A percentile compares a stretch with the other conserved stretches of the same genome.
These are phyloP conservation scores for Eupithecia insigniata DNA, from an alignment of 2,888 invertebrate species.

Conservation along the genomic window DNA sequence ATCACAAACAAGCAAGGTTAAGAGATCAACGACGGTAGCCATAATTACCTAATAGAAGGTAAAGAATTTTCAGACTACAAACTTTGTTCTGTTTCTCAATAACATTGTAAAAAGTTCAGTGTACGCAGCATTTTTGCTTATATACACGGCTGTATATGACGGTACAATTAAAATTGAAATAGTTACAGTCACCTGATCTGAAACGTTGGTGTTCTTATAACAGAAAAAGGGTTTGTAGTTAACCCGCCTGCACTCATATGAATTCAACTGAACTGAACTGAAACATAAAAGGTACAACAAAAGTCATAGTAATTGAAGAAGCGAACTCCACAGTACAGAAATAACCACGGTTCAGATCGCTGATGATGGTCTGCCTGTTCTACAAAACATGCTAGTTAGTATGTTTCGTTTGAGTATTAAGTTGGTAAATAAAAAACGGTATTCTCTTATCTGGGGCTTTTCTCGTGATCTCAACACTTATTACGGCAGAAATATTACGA, in stretches of 20 bases:
- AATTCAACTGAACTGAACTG: not conserved
- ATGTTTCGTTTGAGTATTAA: no score
- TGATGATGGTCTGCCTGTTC: not conserved
- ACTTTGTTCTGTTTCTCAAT: constrained; percentile 5
- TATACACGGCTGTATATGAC: not conserved
- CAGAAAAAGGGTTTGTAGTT: no score
- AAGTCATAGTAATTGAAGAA: no score
- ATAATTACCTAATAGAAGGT: not conserved
- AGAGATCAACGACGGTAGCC: not conserved
- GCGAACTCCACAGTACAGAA: no score
- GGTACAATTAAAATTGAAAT: not conserved
- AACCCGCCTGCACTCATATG: no score
- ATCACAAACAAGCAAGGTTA: not conserved
- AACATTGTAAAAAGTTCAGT: constrained; percentile 21
- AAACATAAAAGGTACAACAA: not conserved
- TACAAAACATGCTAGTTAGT: not conserved
- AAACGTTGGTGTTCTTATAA: not conserved
- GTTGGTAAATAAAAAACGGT: no score
- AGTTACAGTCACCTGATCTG: not conserved
- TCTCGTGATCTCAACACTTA: no score
- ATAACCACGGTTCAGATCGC: not conserved
- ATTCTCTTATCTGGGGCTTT: no score
- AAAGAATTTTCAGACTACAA: not conserved
- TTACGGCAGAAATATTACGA: no score
- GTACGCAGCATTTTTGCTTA: constrained; percentile 9